Percentiles rank a stretch among this genome's conserved stretches.
These are phyloP conservation scores for Aphelocoma californica DNA, from an alignment of 2,797 vertebrate species.

Conservation along the genomic window DNA sequence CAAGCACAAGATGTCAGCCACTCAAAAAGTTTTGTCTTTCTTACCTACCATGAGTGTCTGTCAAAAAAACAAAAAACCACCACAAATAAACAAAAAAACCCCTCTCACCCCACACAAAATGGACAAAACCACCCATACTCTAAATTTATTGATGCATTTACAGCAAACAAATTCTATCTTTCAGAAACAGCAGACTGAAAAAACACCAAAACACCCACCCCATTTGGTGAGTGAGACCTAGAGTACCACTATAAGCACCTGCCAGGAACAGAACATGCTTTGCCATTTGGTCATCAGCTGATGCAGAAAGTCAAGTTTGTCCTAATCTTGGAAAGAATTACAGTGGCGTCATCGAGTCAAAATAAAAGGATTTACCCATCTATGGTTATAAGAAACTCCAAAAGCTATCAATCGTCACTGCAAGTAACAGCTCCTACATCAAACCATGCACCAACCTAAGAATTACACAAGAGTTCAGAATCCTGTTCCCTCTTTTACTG, in stretches of 20 bases:
- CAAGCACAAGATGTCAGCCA: neutral
- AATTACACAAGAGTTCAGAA: neutral
- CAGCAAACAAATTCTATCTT: neutral
- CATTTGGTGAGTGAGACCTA: neutral
- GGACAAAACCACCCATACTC: accelerated
- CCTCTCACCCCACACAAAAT: neutral
- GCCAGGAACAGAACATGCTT: neutral
- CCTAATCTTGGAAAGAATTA: neutral
- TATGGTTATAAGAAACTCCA: neutral
- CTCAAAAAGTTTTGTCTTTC: neutral
- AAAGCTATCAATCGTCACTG: neutral
- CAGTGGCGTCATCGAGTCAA: neutral
- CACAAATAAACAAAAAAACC: neutral
- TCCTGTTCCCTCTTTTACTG: neutral
- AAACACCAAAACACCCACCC: accelerated
- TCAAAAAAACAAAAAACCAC: neutral
- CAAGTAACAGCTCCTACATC: neutral
- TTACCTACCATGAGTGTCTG: neutral
- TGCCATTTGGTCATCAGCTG: neutral
- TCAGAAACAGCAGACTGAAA: neutral
- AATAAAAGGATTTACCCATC: neutral
- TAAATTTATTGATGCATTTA: neutral
- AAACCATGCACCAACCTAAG: neutral
- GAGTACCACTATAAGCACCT: neutral
- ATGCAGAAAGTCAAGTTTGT: neutral